Conservation (phyloP, 1,140 invertebrate genomes). For the Carposina sasakii region DNA sequence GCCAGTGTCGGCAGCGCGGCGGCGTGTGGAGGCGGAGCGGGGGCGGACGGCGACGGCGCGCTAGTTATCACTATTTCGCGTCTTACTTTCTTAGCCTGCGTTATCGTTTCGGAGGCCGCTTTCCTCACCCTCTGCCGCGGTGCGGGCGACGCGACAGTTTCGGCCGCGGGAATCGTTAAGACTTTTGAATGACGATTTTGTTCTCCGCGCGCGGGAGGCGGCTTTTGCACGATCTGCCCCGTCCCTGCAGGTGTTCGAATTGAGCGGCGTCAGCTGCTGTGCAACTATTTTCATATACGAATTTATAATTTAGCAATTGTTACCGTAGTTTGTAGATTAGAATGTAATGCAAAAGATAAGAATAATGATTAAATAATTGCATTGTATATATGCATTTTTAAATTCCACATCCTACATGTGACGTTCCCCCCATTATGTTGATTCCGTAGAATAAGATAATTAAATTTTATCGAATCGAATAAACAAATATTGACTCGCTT, state of each 20-base stretch:
- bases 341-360: too few species aligned
- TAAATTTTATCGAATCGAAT: too few species aligned
- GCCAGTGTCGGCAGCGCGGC: constrained; percentile 6
- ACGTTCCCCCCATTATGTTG: too few species aligned
- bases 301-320: constrained; percentile 59
- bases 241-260: constrained; percentile 68
- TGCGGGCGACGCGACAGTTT: constrained; percentile 23
- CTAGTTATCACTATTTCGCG: too few species aligned
- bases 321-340: constrained; percentile 56
- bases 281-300: constrained; percentile 56
- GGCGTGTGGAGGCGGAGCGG: too few species aligned
- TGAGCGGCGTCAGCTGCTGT: constrained; percentile 65
- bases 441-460: too few species aligned
- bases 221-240: constrained; percentile 61
- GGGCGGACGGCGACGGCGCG: too few species aligned
- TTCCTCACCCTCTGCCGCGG: constrained; percentile 44
- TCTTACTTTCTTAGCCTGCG: constrained; percentile 49
- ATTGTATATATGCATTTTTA: too few species aligned
- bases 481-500: too few species aligned
- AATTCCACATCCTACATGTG: too few species aligned
- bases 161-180: constrained; percentile 39
- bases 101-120: constrained; percentile 29
- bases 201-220: constrained; percentile 42
- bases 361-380: too few species aligned
- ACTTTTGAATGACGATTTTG: constrained; percentile 59